Conservation (phyloP, 2,888 invertebrate genomes). For the Orthosia incerta region DNA sequence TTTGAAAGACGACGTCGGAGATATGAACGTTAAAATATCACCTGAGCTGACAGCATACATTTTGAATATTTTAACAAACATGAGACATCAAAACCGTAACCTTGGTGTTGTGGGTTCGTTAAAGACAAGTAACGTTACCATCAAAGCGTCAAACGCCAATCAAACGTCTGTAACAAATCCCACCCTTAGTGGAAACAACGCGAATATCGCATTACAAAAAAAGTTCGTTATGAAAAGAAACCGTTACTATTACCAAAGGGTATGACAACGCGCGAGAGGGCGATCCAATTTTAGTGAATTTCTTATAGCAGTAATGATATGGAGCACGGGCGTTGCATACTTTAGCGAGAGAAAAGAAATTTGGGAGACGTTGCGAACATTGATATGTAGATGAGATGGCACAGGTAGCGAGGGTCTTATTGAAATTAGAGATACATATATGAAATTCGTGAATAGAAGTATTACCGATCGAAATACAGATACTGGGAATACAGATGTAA, state of each 20-base stretch:
- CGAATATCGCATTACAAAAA: conserved; percentile 89
- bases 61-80: conserved; percentile 55
- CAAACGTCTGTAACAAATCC: conserved; percentile 81
- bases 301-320: conserved; percentile 88
- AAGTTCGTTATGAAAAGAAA: conserved; percentile 90
- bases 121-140: conserved; percentile 79
- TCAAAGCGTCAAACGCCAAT: conserved; percentile 83
- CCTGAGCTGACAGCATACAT: conserved; percentile 45
- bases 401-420: conserved; percentile 88
- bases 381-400: conserved; percentile 90
- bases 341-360: conserved; percentile 88
- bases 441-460: conserved; percentile 84
- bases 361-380: conserved; percentile 87
- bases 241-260: conserved; percentile 90
- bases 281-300: conserved; percentile 89
- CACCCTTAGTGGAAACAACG: conserved; percentile 89
- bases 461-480: conserved; percentile 78
- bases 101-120: conserved; percentile 64
- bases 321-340: conserved; percentile 89
- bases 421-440: conserved; percentile 89
- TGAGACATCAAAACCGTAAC: conserved; percentile 47
- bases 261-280: conserved; percentile 87
- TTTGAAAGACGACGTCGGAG: conserved; percentile 45
- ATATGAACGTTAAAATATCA: conserved; percentile 56
- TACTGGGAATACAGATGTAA: conserved; percentile 70